Base-by-base conservation (phyloP, 2,888 invertebrate genomes). In the Limnephilus marmoratus region DNA sequence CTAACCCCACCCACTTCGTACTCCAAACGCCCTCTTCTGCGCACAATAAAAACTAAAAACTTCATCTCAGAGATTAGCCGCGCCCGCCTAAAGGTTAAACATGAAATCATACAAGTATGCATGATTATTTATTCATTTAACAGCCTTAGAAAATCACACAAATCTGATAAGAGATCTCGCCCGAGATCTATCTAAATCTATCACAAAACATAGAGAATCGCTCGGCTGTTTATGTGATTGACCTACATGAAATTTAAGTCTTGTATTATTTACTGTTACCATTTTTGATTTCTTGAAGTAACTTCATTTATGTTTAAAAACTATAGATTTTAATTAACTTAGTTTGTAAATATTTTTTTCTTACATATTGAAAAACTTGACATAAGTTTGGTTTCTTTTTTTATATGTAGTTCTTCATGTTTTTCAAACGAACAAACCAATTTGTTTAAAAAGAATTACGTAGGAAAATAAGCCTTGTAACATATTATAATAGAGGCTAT, bases 231-330 rank as follows among this genome's bases (percentile, higher is more conserved):
- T 24, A 68, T 68, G 68, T 68, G 68, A 68, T 68, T 68, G 68
- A 68, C 68, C 68, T 68, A 24, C 68, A 24, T 68, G 68, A 68
- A 68, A 68, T 83, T 83, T 34, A 37, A 37, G 2, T 37, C 83
- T 83, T n/a, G 34, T 37, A 83, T 34, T 41, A 86, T 12, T 24
- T 12, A 45, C 45, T n/a, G 88, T 88, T 88, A 88, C 88, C 88
- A 88, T 88, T 88, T 68, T 88, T 88, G 68, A 68, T 80, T 88
- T 86, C n/a, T 15, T 86, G n/a, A 86, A 45, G 31, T 45, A 45
- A 49, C 31, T 86, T 86, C 41, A 49, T 86, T 86, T 45, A 83
- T 24, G 37, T 83, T 83, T 37, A 24, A 37, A 34, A 41, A 37
- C 83, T 83, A 83, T 83, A 18, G 83, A 86, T 86, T 68, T 68